Base-by-base conservation (phyloP, 2,888 invertebrate genomes). In the Yponomeuta sedellus region DNA sequence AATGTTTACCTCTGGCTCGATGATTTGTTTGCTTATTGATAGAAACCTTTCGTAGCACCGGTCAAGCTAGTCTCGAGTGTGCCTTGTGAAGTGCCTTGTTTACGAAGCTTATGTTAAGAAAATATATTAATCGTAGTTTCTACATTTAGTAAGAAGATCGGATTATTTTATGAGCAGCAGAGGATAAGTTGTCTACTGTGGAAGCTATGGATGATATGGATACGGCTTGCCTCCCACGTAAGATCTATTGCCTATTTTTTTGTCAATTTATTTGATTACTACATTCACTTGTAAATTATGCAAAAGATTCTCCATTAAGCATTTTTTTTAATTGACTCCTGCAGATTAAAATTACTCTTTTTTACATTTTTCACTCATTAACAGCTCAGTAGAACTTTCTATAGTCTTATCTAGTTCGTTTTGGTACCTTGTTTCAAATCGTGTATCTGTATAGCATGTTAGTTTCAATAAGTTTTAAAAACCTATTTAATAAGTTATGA, bases 141-240 rank as follows among this genome's bases (percentile, higher is more conserved):
- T 52, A 52, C 44, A 16, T 52, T 52, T 12, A 52, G 16, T 44
- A 44, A 44, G 44, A 44, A 52, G 44, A 52, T 52, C 44, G 44
- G 44, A 52, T 52, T 52, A 52, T 52, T 52, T 52, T 52, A 52
- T 52, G 44, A 52, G 44, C 44, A 4, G 44, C 44, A 52, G 44
- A 52, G 44, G 44, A 52, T 52, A 52, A 52, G 44, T 52, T 52
- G 44, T 52, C 44, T 8, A 52, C 44, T 52, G 44, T 52, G 44
- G 44, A 52, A 52, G 44, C 44, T 12, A 64, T 68, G 66, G 72
- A 70, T 68, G 67, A 73, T 66, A 74, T 75, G 77, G 82, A 82
- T 67, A 74, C 74, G 66, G 73, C 78, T 57, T 75, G 71, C 70
- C 69, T 77, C 66, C 69, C 77, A 74, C 75, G 83, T 83, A 83